Percentiles rank a stretch among this genome's conserved stretches.
Evolutionary conservation across 2,797 vertebrate species (phyloP).

Genomic region (Furcifer pardalis): DNA sequence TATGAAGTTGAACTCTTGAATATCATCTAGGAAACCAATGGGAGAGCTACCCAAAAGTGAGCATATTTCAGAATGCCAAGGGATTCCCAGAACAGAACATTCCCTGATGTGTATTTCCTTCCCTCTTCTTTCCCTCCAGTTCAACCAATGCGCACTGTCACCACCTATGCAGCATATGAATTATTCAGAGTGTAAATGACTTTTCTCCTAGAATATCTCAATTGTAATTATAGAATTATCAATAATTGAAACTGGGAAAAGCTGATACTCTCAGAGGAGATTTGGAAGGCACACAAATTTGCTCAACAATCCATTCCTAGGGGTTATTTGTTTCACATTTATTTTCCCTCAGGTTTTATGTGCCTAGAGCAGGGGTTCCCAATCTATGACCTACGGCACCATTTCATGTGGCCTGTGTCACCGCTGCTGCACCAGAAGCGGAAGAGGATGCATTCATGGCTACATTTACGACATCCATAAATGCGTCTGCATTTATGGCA

Average conservation of each 20-base stretch:
- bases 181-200: constrained; percentile 56
- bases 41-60: not conserved
- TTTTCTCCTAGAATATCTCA: constrained; percentile 56
- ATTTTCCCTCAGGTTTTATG: constrained; percentile 9
- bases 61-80: constrained; percentile 19
- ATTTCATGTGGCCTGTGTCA: too few relatives aligned
- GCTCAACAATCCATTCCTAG: constrained; percentile 26
- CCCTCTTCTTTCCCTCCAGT: constrained; percentile 1
- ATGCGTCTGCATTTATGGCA: too few relatives aligned
- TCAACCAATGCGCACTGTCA: constrained; percentile 23
- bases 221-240: constrained; percentile 24
- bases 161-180: constrained; percentile 49
- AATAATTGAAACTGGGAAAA: constrained; percentile 45
- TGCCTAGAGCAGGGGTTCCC: not conserved
- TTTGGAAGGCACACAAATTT: constrained; percentile 12
- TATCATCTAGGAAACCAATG: not conserved
- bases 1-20: not conserved
- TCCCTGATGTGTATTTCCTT: constrained; percentile 1
- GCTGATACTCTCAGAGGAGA: constrained; percentile 40
- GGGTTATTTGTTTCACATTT: not conserved
- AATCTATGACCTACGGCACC: too few relatives aligned
- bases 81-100: constrained; percentile 11
- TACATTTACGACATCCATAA: too few relatives aligned
- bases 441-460: too few relatives aligned
- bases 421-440: too few relatives aligned